phyloP scores from a whole-genome alignment of 2,888 invertebrate species.

The Patella depressa region DNA sequence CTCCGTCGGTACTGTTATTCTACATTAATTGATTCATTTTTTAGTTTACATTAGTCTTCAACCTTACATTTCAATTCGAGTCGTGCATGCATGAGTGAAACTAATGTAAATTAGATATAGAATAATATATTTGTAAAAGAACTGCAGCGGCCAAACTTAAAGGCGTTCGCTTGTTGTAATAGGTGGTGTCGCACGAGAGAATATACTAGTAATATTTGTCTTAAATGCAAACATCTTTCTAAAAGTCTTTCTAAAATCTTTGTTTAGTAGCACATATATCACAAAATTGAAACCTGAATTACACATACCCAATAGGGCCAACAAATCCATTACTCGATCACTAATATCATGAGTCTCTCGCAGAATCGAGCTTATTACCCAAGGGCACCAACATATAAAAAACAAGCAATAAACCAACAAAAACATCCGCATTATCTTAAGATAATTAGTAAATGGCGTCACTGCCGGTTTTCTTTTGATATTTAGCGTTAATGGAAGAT shows the following conservation, averaged over 20 bases:
- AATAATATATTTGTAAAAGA: too few species aligned
- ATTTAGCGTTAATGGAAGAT: not conserved
- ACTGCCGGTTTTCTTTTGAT: not conserved
- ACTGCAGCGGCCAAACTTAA: too few species aligned
- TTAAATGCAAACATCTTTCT: not conserved
- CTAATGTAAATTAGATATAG: too few species aligned
- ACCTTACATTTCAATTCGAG: too few species aligned
- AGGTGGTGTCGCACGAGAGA: too few species aligned
- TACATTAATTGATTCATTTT: too few species aligned
- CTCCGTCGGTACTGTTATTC: too few species aligned
- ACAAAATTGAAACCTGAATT: constrained; percentile 9
- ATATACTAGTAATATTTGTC: too few species aligned
- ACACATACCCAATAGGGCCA: not conserved
- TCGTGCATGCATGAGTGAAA: too few species aligned
- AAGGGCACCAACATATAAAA: constrained; percentile 8
- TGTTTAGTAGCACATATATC: not conserved
- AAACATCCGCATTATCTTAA: constrained; percentile 1
- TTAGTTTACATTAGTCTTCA: too few species aligned
- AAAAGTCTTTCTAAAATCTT: not conserved
- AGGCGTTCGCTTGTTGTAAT: too few species aligned
- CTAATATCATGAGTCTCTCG: not conserved
- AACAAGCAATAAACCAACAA: not conserved
- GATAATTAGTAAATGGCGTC: not conserved
- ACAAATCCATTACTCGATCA: not conserved
- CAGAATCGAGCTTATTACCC: constrained; percentile 1